phyloP scores from a whole-genome alignment of 2,113 vertebrate genomes.

The Cnemophilus loriae region DNA sequence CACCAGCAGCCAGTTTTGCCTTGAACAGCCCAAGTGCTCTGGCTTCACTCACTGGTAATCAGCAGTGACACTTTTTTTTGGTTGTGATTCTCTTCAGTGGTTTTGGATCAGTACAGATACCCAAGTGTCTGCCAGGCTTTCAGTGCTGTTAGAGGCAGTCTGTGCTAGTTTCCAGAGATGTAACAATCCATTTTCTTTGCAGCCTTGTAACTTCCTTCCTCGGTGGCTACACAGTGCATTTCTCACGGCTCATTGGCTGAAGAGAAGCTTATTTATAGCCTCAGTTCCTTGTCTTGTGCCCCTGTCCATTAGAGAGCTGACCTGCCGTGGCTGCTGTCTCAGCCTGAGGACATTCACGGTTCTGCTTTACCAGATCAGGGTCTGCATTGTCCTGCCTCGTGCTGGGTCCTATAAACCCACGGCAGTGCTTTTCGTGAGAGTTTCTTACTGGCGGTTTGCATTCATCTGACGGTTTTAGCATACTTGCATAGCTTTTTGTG shows the following conservation, averaged over 20 bases:
- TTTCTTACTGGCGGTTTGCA: neutral
- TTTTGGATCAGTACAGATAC: neutral
- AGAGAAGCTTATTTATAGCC: constrained; percentile 15
- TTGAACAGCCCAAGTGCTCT: neutral
- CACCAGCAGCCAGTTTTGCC: neutral
- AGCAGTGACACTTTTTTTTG: neutral
- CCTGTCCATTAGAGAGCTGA: neutral
- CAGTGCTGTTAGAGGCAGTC: neutral
- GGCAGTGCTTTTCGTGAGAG: neutral
- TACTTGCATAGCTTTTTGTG: neutral
- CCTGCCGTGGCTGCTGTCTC: neutral
- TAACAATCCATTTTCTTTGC: neutral
- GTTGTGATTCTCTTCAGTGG: neutral
- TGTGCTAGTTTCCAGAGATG: neutral
- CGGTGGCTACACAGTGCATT: neutral
- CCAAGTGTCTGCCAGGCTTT: neutral
- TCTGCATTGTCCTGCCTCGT: neutral
- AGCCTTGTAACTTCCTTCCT: constrained; percentile 40
- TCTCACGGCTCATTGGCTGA: neutral
- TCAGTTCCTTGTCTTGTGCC: neutral
- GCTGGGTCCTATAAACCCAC: neutral
- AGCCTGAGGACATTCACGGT: neutral
- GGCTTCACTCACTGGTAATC: neutral
- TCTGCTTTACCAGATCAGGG: neutral
- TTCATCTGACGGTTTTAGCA: neutral